Evolutionary conservation across 2,888 invertebrate species (phyloP).

Genomic region (Chirona hameri): DNA sequence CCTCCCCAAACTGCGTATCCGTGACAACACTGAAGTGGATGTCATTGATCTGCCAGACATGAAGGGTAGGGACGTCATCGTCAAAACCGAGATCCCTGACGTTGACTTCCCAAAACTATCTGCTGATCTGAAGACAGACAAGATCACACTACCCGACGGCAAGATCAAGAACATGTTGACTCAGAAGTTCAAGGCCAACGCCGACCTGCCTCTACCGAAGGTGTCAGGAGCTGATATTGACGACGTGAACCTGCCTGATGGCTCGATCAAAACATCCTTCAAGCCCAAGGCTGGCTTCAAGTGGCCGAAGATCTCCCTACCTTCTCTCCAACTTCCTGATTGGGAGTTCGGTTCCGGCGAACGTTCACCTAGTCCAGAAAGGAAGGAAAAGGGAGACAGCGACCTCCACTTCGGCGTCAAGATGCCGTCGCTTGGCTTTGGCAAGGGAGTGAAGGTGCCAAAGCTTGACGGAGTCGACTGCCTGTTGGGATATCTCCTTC

Average conservation of each 20-base stretch:
- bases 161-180: not conserved
- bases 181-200: slow-evolving; percentile 2
- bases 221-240: not conserved
- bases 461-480: not conserved
- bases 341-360: not conserved
- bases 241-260: not conserved
- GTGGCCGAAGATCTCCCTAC: not conserved
- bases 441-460: not conserved
- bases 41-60: not conserved
- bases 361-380: not conserved
- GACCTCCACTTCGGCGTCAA: not conserved
- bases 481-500: not conserved
- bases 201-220: not conserved
- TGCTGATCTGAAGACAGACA: not conserved
- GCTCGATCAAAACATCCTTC: not conserved
- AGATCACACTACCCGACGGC: not conserved
- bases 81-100: not conserved
- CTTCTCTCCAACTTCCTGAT: not conserved
- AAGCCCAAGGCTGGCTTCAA: slow-evolving; percentile 10
- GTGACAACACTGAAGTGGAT: slow-evolving; percentile 1
- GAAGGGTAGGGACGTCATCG: not conserved
- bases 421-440: not conserved
- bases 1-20: not conserved
- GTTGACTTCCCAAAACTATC: not conserved
- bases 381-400: not conserved